Percentiles rank a stretch among this genome's conserved stretches.
phyloP scores from a whole-genome alignment of 2,797 vertebrate genomes.

The Spea hammondii region DNA sequence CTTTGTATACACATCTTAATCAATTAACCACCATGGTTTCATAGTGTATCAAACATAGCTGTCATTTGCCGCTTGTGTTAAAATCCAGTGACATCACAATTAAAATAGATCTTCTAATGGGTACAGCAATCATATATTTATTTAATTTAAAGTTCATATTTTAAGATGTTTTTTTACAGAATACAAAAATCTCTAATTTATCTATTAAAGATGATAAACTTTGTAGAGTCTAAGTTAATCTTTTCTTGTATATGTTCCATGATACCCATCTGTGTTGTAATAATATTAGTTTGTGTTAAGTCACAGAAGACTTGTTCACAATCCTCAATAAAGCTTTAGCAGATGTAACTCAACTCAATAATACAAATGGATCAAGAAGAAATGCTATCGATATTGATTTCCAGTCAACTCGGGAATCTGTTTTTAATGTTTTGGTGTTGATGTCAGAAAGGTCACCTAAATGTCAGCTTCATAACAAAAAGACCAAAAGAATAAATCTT shows the following conservation, averaged over 20 bases:
- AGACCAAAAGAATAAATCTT: conserved; percentile 7
- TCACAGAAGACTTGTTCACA: conserved; percentile 14
- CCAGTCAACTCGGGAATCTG: conserved; percentile 21
- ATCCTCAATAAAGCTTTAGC: conserved; percentile 25
- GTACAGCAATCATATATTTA: too few relatives aligned
- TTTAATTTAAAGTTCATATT: too few relatives aligned
- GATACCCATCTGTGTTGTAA: conserved; percentile 12
- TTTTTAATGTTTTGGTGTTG: conserved; percentile 21
- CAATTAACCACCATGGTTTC: too few relatives aligned
- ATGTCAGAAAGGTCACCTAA: conserved; percentile 41
- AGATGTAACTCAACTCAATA: conserved; percentile 13
- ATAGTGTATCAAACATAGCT: too few relatives aligned
- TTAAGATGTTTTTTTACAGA: too few relatives aligned
- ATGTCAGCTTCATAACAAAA: conserved; percentile 38
- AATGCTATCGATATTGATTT: conserved; percentile 39
- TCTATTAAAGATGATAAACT: too few relatives aligned
- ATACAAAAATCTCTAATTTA: too few relatives aligned
- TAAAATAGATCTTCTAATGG: too few relatives aligned
- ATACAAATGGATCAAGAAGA: conserved; percentile 19
- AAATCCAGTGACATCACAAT: too few relatives aligned
- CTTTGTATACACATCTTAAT: too few relatives aligned
- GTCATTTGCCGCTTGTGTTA: too few relatives aligned
- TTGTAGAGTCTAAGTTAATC: too few relatives aligned
- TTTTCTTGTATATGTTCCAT: conserved; percentile 10
- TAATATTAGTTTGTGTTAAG: conserved; percentile 12